Percentiles rank a stretch among this genome's conserved stretches.
phyloP scores from a whole-genome alignment of 2,113 vertebrate genomes.

The Brachionichthys hirsutus region DNA sequence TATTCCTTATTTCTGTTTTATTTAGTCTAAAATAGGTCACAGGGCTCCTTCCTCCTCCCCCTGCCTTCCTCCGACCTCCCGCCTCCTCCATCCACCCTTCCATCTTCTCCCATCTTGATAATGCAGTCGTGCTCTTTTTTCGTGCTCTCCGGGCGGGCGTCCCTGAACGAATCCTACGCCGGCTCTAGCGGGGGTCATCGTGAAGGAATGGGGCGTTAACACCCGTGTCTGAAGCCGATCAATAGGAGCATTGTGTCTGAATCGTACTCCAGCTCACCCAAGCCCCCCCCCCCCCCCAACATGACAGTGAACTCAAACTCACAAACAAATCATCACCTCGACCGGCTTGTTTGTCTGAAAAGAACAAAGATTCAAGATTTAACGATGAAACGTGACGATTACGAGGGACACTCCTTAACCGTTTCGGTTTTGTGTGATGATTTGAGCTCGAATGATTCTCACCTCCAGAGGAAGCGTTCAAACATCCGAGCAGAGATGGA shows the following conservation, averaged over 20 bases:
- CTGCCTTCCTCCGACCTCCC: slow-evolving; percentile 18
- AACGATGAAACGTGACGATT: slow-evolving; percentile 16
- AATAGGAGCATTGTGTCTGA: slow-evolving; percentile 82
- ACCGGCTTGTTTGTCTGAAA: slow-evolving; percentile 37
- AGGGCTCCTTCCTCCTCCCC: slow-evolving; percentile 14
- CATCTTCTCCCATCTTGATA: slow-evolving; percentile 57
- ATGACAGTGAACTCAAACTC: slow-evolving; percentile 38
- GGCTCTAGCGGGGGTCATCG: slow-evolving; percentile 72
- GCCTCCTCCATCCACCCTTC: slow-evolving; percentile 18
- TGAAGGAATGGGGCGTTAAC: slow-evolving; percentile 79
- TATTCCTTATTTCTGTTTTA: too few relatives aligned
- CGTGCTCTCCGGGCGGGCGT: slow-evolving; percentile 68
- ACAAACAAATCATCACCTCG: slow-evolving; percentile 30
- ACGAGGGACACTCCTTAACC: too few relatives aligned
- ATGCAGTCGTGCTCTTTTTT: slow-evolving; percentile 66
- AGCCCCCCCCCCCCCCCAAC: slow-evolving; percentile 21
- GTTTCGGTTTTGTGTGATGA: slow-evolving; percentile 1
- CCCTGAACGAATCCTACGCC: slow-evolving; percentile 76
- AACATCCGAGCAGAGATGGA: slow-evolving; percentile 25
- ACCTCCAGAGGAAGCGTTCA: slow-evolving; percentile 26
- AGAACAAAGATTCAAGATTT: slow-evolving; percentile 62
- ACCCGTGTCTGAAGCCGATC: slow-evolving; percentile 78
- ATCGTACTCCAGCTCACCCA: slow-evolving; percentile 68
- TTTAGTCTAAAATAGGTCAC: slow-evolving; percentile 32
- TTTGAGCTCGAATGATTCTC: slow-evolving; percentile 20